Evolutionary conservation across 2,797 vertebrate genomes (phyloP).

Genomic region (Crypturellus tataupa): DNA sequence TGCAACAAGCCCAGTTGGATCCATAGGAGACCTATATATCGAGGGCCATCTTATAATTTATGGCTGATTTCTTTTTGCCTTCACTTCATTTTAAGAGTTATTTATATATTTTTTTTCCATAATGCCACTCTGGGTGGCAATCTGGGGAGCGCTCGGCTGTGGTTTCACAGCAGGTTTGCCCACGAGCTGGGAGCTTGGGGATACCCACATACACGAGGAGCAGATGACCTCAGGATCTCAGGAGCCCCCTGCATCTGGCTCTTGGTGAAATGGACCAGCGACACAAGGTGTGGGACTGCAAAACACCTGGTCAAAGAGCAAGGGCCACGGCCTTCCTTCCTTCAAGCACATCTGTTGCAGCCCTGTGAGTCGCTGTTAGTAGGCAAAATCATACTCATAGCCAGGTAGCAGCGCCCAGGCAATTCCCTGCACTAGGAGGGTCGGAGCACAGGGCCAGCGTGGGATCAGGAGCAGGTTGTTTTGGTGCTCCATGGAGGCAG

Average conservation of each 20-base stretch:
- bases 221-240: neutral
- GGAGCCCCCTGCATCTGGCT: neutral
- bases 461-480: neutral
- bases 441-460: neutral
- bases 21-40: neutral
- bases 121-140: neutral
- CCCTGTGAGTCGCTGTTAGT: neutral
- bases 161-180: neutral
- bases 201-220: neutral
- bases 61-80: neutral
- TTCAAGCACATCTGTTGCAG: neutral
- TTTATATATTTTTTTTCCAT: neutral
- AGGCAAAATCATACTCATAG: neutral
- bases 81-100: neutral
- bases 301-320: neutral
- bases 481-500: neutral
- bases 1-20: neutral
- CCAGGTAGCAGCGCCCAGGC: accelerated
- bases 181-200: neutral
- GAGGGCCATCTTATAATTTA: neutral
- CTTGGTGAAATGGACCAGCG: neutral
- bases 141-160: neutral
- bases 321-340: neutral
- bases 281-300: neutral
- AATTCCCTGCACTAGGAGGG: neutral